Evolutionary conservation across 2,888 invertebrate species (phyloP).

Genomic region (Himalopsyche japonica): DNA sequence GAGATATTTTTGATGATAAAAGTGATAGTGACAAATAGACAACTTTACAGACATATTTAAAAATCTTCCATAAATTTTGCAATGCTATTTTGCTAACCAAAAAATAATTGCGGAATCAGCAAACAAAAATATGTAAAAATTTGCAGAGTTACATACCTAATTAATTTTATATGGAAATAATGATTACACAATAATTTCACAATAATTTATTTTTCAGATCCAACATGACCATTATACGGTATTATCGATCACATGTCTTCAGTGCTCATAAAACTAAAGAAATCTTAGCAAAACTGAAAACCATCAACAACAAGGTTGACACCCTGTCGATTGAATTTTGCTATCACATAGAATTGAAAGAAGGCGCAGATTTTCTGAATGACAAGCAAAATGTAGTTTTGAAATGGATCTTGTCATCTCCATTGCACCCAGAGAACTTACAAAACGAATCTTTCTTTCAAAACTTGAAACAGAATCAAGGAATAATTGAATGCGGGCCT

Average conservation of each 20-base stretch:
- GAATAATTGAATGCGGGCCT: constrained; percentile 86
- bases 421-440: constrained; percentile 65
- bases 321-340: constrained; percentile 74
- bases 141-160: no score
- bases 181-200: no score
- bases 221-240: constrained; percentile 61
- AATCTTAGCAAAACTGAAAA: constrained; percentile 60
- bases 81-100: no score
- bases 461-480: constrained; percentile 48
- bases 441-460: constrained; percentile 59
- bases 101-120: no score
- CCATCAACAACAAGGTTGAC: constrained; percentile 54
- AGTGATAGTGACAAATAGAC: no score
- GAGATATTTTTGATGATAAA: no score
- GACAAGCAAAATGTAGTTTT: constrained; percentile 66
- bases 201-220: background rate
- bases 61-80: no score
- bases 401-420: constrained; percentile 79
- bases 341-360: constrained; percentile 73
- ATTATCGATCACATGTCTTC: constrained; percentile 65
- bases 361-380: constrained; percentile 57
- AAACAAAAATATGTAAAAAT: no score
- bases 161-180: no score
- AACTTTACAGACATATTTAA: no score
- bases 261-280: constrained; percentile 64